Conservation (phyloP, 2,888 invertebrate species). For the Nephrotoma guestfalica region DNA sequence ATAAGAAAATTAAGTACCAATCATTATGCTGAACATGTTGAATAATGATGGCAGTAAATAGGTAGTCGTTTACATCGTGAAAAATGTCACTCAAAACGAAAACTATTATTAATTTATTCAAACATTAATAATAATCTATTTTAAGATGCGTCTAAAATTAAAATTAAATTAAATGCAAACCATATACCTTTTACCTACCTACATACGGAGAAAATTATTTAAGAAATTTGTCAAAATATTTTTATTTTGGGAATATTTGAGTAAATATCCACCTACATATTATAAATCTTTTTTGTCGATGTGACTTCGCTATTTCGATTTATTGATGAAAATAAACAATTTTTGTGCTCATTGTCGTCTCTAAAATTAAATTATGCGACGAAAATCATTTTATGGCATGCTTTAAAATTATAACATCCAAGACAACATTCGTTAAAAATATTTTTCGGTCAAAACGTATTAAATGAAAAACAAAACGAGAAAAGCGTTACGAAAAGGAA, state of each 20-base stretch:
- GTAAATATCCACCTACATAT: neutral
- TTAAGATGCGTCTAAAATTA: neutral
- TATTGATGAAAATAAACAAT: neutral
- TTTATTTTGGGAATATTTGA: neutral
- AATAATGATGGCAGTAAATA: no score
- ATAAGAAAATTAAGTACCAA: no score
- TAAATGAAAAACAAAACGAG: neutral
- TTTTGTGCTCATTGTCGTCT: neutral
- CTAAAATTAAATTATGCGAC: neutral
- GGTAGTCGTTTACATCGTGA: no score
- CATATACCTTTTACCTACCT: neutral
- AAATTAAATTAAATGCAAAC: neutral
- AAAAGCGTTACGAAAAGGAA: neutral
- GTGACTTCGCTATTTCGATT: neutral
- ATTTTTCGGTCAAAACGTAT: neutral
- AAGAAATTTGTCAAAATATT: neutral
- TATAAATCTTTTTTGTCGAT: neutral
- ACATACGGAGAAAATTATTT: neutral
- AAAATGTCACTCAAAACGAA: no score
- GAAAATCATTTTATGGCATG: neutral
- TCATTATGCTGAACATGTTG: no score
- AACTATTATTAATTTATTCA: no score
- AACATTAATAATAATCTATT: neutral
- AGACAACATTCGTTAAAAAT: neutral
- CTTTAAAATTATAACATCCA: neutral